Base-by-base conservation (phyloP, 2,888 invertebrate genomes). In the Eugnorisma glareosa region DNA sequence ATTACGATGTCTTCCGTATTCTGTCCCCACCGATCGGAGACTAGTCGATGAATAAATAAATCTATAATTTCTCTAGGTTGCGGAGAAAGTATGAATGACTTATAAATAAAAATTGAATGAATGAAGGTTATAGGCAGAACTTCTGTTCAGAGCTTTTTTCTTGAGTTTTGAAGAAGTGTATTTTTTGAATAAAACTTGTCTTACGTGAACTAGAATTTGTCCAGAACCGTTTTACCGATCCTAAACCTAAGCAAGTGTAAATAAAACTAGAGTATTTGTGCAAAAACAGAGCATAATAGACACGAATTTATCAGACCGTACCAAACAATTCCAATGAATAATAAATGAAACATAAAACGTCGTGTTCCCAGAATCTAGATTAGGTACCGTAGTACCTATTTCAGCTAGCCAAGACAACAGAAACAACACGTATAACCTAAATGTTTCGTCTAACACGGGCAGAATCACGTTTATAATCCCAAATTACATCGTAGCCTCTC, bases 41-140 rank as follows among this genome's bases (percentile, higher is more conserved):
- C 13, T n/a, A 59, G 61, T n/a, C 67, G 67, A 85, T 82, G 76
- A 81, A 82, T 81, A 82, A 75, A 77, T 83, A 80, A 73, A 81
- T 79, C 63, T 54, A 67, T 78, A 73, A 85, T 71, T 63, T 45
- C 24, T 35, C 6, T 7, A n/a, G 45, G 35, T 71, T 68, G 67
- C 67, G 64, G 40, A 40, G 40, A 64, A 64, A 64, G 8, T 40
- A 40, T 64, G n/a, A 64, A 40, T 40, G 40, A 35, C 64, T 64
- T 64, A 40, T 64, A 40, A 40, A 64, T 40, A 64, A 40, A 61
- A 64, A 64, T 64, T 18, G 18, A 18, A 4, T 64, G n/a, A 40
- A 64, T 40, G 40, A 40, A 45, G 18, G 45, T 13, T 24, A n/a
- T n/a, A 67, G 13, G 31, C 45, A 67, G 11, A 21, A 21, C 7